Evolutionary conservation across 2,797 vertebrate genomes (phyloP).

Genomic region (Setipinna tenuifilis): DNA sequence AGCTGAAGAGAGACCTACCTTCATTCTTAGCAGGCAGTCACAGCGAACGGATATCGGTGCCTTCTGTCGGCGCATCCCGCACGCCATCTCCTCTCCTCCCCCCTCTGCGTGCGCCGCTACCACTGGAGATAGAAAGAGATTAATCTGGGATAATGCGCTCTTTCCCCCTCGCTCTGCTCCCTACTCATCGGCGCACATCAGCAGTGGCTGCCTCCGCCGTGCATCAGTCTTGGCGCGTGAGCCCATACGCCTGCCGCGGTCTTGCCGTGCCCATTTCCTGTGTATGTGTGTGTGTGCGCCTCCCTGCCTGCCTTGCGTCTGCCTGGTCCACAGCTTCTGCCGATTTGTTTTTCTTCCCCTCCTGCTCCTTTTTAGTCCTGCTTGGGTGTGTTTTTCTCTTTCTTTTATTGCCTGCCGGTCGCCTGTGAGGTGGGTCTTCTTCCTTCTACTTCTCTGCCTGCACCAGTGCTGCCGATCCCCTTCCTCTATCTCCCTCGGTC

Average conservation of each 20-base stretch:
- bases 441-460: not conserved
- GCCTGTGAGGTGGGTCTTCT: not conserved
- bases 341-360: not conserved
- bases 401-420: not conserved
- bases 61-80: constrained; percentile 74
- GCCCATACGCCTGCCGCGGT: constrained; percentile 47
- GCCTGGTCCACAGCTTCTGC: constrained; percentile 20
- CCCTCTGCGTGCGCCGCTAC: not conserved
- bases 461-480: constrained; percentile 19
- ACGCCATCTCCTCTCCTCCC: constrained; percentile 79
- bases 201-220: constrained; percentile 51
- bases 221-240: constrained; percentile 37
- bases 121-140: constrained; percentile 10
- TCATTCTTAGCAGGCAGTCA: constrained; percentile 58
- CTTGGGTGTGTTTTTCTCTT: too few relatives aligned
- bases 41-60: constrained; percentile 62
- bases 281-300: too few relatives aligned
- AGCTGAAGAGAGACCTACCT: constrained; percentile 57
- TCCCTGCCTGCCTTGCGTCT: not conserved
- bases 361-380: not conserved
- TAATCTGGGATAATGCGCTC: constrained; percentile 35
- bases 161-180: constrained; percentile 30
- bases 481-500: constrained; percentile 18
- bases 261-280: constrained; percentile 28
- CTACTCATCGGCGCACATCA: constrained; percentile 17